Base-by-base conservation (phyloP, 2,797 vertebrate genomes). In the Scleropages formosus region DNA sequence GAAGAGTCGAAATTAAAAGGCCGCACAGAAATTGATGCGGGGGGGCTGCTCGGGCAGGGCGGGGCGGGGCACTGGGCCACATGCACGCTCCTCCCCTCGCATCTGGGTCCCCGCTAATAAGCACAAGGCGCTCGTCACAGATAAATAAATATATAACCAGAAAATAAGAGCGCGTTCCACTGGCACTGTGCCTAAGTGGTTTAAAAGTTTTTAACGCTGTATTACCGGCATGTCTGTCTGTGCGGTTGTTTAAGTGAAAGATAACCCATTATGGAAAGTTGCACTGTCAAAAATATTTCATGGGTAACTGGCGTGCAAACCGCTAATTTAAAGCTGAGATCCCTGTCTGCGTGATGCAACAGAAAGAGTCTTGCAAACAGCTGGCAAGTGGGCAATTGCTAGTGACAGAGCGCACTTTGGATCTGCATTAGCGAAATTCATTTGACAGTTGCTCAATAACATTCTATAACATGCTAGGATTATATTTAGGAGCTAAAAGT, bases 1-100 rank as follows among this genome's bases (percentile, higher is more conserved):
- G 84, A 88, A 85, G 89, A 89, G 87, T 86, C 84, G 82, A 90
- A 91, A 92, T 93, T 87, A 91, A 92, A 92, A 90, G 89, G 85
- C 86, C 80, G 1, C 27, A 83, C 84, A 84, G 82, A 89, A 89
- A 92, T 92, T 90, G 89, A 92, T 90, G 89, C 58, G 47, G 86
- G 84, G 82, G 81, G 86, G 84, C 67, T 53, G 12, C 22, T 15
- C 82, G 83, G 85, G 83, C 84, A 82, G 83, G 80, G 39, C 26
- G 49, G 60, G 61, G 13, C 74, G 16, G 27, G 18, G 26, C 22
- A n/a, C n/a, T n/a, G n/a, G n/a, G 49, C 60, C 47, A 39, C 13
- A 0, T 8, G 12, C 59, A 1, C 22, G 13, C 49, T 73, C 65
- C 73, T 26, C 8, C 49, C 73, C 62, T 71, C 53, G 75, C 20